phyloP scores from a whole-genome alignment of 1,140 invertebrate genomes.

The Muscidifurax raptorellus region DNA sequence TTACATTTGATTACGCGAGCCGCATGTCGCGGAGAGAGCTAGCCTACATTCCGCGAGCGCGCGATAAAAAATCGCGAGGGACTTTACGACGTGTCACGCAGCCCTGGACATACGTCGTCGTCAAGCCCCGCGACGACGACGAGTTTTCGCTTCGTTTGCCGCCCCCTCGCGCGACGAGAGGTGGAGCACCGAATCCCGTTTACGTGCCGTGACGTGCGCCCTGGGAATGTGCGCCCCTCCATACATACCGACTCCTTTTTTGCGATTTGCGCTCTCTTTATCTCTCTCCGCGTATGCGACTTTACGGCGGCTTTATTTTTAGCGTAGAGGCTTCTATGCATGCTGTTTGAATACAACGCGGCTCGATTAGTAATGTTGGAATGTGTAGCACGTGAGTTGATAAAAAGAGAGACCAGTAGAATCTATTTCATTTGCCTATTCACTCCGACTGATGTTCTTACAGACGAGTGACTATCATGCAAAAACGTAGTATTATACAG shows the following conservation, averaged over 20 bases:
- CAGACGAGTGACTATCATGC: no score
- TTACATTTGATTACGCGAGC: slow-evolving; percentile 38
- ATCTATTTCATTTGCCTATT: no score
- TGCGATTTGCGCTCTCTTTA: not conserved
- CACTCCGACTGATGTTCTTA: no score
- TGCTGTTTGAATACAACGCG: no score
- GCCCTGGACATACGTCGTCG: slow-evolving; percentile 45
- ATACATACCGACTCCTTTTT: not conserved
- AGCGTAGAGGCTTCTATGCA: no score
- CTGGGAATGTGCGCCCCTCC: not conserved
- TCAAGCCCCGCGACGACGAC: no score
- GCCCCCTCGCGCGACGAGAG: not conserved
- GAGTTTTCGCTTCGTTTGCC: slow-evolving; percentile 39
- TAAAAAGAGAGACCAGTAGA: no score
- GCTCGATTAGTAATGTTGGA: no score
- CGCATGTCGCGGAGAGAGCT: not conserved
- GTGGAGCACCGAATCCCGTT: not conserved
- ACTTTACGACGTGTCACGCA: slow-evolving; percentile 51
- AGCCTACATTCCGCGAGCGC: slow-evolving; percentile 31
- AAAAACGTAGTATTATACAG: no score
- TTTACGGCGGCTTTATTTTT: not conserved
- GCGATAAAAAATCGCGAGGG: slow-evolving; percentile 22
- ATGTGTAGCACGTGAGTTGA: no score
- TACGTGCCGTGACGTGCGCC: not conserved
- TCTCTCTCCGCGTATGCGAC: not conserved